Evolutionary conservation across 2,113 vertebrate genomes (phyloP).

Genomic region (Gobiocypris rarus): DNA sequence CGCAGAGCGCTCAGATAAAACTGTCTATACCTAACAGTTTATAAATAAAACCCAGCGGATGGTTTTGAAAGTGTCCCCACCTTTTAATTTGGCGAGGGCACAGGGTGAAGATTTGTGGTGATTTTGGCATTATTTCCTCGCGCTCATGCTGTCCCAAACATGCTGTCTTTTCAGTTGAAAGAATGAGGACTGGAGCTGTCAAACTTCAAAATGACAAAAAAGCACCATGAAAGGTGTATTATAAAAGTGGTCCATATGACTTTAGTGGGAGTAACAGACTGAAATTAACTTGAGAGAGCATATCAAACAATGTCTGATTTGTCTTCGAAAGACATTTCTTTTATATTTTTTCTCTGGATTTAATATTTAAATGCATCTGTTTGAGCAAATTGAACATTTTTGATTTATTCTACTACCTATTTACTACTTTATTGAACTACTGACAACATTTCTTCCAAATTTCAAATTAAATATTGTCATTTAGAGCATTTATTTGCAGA

Average conservation of each 20-base stretch:
- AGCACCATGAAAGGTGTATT: neutral
- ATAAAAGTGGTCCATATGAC: neutral
- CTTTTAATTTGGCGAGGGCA: slow-evolving; percentile 7
- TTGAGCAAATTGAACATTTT: no score
- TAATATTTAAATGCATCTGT: no score
- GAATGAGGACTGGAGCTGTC: neutral
- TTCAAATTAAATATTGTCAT: no score
- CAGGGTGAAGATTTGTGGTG: neutral
- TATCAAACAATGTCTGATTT: neutral
- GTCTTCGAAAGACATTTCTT: no score
- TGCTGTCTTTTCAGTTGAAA: neutral
- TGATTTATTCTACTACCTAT: no score
- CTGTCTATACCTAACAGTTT: slow-evolving; percentile 49
- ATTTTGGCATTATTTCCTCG: slow-evolving; percentile 24
- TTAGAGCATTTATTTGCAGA: no score
- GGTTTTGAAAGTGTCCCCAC: slow-evolving; percentile 12
- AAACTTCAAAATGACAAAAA: neutral
- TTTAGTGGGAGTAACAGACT: no score
- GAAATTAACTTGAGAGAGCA: no score
- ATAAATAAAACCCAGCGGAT: slow-evolving; percentile 39
- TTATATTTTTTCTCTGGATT: no score
- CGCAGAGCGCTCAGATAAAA: slow-evolving; percentile 53
- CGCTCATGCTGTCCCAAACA: neutral
- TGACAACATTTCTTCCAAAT: no score
- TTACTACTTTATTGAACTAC: no score